Evolutionary conservation across 2,888 invertebrate genomes (phyloP), one percentile per base, ranked within the genome.

Genomic region (Tuberolachnus salignus): DNA sequence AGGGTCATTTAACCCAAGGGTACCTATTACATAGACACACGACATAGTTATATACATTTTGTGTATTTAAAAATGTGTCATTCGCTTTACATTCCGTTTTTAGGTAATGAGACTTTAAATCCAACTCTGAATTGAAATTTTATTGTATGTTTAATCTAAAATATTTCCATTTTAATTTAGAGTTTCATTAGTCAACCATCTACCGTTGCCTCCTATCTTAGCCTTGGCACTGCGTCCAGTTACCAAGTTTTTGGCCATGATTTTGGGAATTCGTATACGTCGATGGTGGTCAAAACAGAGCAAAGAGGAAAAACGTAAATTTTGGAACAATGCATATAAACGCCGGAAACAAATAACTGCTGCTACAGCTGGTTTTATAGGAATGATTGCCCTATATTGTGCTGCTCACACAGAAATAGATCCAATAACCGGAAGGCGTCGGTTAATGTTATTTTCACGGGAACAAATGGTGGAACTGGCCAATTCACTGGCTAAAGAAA

Each of bases 281-380:
- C 71, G 64, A 1, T 80, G 80, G 80, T 80, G 61, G 46, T 3
- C 61, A 14, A 80, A 80, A 19, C 44, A 73, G 16, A 80, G 72
- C 26, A 34, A 64, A 55, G 21, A 44, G 14, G 80, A 80, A 3
- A 80, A 80, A 34, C 26, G 19, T n/a, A 55, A 14, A n/a, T 78
- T 78, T 13, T 78, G 75, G 75, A 21, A 19, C 1, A 78, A 59
- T 0, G 49, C 67, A 23, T 67, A 55, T 11, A 67, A 49, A 23
- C 57, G 67, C 34, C 67, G 67, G 1, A 59, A 46, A 11, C 75
- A 78, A 57, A 78, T 78, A 78, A 26, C 44, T n/a, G 23, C 55
- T 11, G 9, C 16, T 3, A 19, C 59, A 19, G 55, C 16, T n/a
- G 26, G 59, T 11, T 1, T 3, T 1, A n/a, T 67, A 14, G 57